Conservation (phyloP, 2,888 invertebrate genomes). For the Sylvicola cinctus region DNA sequence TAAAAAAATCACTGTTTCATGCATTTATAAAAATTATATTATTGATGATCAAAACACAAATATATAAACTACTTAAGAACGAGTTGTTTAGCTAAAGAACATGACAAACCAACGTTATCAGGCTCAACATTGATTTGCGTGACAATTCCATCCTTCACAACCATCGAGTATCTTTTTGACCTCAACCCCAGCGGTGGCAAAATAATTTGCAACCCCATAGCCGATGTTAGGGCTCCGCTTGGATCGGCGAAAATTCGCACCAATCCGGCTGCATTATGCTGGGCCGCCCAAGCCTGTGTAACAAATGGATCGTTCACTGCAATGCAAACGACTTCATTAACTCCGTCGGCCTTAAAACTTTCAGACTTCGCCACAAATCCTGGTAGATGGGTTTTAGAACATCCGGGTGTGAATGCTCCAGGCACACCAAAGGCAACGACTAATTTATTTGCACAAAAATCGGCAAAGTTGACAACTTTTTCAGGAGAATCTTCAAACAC, state of each 20-base stretch:
- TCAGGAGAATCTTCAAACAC: constrained; percentile 71
- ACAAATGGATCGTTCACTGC: constrained; percentile 92
- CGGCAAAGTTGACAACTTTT: constrained; percentile 60
- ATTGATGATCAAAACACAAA: too few species aligned
- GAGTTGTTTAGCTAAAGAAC: constrained; percentile 50
- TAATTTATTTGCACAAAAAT: constrained; percentile 56
- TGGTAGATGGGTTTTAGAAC: constrained; percentile 79
- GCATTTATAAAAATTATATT: too few species aligned
- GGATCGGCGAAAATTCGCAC: constrained; percentile 81
- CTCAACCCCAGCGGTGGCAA: constrained; percentile 60
- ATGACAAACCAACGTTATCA: constrained; percentile 77
- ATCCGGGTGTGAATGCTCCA: constrained; percentile 88
- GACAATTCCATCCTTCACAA: constrained; percentile 64
- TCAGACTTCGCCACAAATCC: constrained; percentile 61
- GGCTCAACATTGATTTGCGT: constrained; percentile 77
- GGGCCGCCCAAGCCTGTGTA: constrained; percentile 82
- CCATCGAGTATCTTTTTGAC: constrained; percentile 79
- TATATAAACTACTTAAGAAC: too few species aligned
- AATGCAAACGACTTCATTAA: constrained; percentile 63
- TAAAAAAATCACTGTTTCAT: too few species aligned
- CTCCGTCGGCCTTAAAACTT: constrained; percentile 52
- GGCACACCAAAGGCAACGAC: constrained; percentile 79
- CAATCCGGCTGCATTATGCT: constrained; percentile 61
- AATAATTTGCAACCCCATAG: constrained; percentile 56
- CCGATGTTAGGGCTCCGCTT: constrained; percentile 54